phyloP scores from a whole-genome alignment of 2,888 invertebrate species.

The Drosophila putrida region DNA sequence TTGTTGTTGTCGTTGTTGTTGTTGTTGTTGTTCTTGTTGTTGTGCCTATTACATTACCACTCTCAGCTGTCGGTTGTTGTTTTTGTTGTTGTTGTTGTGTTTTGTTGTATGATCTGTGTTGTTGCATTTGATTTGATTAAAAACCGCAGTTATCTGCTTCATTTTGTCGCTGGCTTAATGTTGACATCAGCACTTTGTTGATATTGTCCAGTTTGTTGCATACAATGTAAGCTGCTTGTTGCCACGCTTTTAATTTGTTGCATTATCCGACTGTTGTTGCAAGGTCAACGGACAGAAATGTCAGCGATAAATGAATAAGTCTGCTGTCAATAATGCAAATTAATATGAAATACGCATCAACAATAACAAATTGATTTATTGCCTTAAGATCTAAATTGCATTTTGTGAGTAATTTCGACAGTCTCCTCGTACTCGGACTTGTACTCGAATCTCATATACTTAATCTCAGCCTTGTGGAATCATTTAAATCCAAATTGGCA shows the following conservation, averaged over 20 bases:
- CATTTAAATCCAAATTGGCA: constrained; percentile 56
- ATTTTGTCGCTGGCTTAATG: constrained; percentile 71
- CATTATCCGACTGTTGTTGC: constrained; percentile 56
- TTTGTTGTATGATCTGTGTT: constrained; percentile 17
- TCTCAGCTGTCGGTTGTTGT: constrained; percentile 19
- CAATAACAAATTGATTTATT: constrained; percentile 40
- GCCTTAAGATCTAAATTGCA: constrained; percentile 28
- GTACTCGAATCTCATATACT: constrained; percentile 17
- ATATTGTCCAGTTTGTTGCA: constrained; percentile 30
- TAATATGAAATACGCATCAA: constrained; percentile 35
- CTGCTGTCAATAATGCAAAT: constrained; percentile 54
- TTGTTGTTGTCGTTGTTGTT: constrained; percentile 22
- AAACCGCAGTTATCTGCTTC: constrained; percentile 80
- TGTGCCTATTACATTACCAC: constrained; percentile 60
- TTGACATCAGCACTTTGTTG: constrained; percentile 72
- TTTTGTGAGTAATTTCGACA: constrained; percentile 38
- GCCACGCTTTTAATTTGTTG: constrained; percentile 64
- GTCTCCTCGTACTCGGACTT: constrained; percentile 28
- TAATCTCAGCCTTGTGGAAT: constrained; percentile 51
- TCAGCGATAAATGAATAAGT: constrained; percentile 60
- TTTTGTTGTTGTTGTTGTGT: constrained; percentile 20
- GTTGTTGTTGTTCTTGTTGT: constrained; percentile 27
- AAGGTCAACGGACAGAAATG: constrained; percentile 60
- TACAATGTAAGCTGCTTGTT: constrained; percentile 61
- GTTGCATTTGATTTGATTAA: constrained; percentile 79